A percentile compares a stretch with the other conserved stretches of the same genome.
These are phyloP conservation scores for Drosophila yakuba DNA, from an alignment of 1,140 invertebrate genomes.

Conservation along the genomic window DNA sequence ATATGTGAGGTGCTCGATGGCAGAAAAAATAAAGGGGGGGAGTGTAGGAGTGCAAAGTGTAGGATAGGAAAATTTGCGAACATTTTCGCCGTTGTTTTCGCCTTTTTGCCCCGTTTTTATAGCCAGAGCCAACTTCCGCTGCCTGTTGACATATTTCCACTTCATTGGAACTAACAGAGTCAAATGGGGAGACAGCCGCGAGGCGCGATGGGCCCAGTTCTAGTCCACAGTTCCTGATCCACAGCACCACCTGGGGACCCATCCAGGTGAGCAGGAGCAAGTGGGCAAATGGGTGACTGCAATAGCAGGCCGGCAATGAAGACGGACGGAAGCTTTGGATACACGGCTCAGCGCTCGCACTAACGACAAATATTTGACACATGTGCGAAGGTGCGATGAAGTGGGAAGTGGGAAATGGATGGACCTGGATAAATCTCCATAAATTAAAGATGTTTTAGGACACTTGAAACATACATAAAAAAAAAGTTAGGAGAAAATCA, in stretches of 20 bases:
- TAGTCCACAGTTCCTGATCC: slow-evolving; percentile 9
- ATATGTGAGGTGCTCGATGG: slow-evolving; percentile 53
- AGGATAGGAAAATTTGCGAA: slow-evolving; percentile 32
- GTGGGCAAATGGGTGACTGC: neutral
- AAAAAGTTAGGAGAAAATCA: neutral
- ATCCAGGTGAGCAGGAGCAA: slow-evolving; percentile 54
- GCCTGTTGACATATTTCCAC: slow-evolving; percentile 82
- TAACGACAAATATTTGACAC: slow-evolving; percentile 78
- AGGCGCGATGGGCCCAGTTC: slow-evolving; percentile 29
- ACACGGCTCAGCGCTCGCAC: slow-evolving; percentile 45
- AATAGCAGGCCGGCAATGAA: slow-evolving; percentile 30
- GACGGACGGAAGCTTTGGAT: slow-evolving; percentile 39
- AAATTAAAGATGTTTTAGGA: neutral
- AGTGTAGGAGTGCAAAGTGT: neutral
- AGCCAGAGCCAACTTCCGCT: slow-evolving; percentile 73
- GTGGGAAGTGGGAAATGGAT: too few species aligned
- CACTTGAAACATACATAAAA: neutral
- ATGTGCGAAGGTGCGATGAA: slow-evolving; percentile 14
- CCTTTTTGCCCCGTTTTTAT: slow-evolving; percentile 27
- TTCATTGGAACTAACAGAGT: slow-evolving; percentile 75
- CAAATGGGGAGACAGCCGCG: slow-evolving; percentile 76
- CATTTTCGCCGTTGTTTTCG: slow-evolving; percentile 43
- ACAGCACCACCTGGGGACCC: slow-evolving; percentile 46
- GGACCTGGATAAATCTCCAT: neutral
- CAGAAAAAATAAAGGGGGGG: neutral